phyloP scores from a whole-genome alignment of 2,797 vertebrate genomes.

The Anisognathus igniventris region DNA sequence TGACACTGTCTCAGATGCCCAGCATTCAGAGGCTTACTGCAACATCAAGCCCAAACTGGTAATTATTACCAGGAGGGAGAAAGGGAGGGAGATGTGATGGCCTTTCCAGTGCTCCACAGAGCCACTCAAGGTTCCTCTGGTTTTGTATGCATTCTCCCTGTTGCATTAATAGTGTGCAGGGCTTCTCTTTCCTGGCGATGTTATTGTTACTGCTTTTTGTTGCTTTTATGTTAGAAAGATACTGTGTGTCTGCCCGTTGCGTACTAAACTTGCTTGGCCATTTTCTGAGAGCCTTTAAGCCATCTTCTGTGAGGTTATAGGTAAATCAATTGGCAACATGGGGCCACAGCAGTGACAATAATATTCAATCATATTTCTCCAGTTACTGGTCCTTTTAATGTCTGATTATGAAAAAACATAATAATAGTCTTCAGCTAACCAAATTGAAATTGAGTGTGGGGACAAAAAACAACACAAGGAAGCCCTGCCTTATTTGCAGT shows the following conservation, averaged over 20 bases:
- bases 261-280: not conserved
- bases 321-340: not conserved
- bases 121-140: not conserved
- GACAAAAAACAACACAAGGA: not conserved
- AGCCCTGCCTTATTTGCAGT: not conserved
- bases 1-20: fast-evolving
- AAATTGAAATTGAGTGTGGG: constrained; percentile 30
- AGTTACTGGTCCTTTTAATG: not conserved
- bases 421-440: constrained; percentile 22
- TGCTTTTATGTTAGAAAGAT: not conserved
- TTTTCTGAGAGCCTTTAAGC: not conserved
- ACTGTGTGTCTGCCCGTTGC: not conserved
- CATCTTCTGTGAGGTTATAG: not conserved
- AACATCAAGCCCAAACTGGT: not conserved
- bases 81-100: not conserved
- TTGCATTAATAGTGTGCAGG: not conserved
- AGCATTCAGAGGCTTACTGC: not conserved
- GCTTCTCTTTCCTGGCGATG: not conserved
- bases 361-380: not conserved
- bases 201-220: not conserved
- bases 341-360: not conserved
- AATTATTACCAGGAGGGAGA: not conserved
- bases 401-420: constrained; percentile 27
- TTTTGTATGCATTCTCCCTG: not conserved
- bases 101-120: not conserved